Evolutionary conservation across 2,113 vertebrate genomes (phyloP).

Genomic region (Cryptoleucopteryx plumbea): DNA sequence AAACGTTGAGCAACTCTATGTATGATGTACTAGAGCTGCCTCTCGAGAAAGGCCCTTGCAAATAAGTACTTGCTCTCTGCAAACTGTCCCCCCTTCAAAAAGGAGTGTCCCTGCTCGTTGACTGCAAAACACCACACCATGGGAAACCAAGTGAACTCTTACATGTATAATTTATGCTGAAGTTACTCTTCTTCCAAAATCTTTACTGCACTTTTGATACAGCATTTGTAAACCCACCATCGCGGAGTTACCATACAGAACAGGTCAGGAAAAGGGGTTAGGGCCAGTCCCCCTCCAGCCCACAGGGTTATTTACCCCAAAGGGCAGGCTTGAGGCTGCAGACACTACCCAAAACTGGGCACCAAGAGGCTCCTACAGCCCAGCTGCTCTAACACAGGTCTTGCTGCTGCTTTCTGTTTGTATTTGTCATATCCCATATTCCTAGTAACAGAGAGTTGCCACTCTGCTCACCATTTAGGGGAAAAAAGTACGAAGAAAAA

Average conservation of each 20-base stretch:
- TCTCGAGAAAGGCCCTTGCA: background rate
- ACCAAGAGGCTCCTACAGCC: background rate
- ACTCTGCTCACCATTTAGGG: background rate
- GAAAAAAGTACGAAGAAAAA: background rate
- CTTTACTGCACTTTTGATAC: background rate
- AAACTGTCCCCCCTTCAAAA: background rate
- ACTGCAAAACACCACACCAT: background rate
- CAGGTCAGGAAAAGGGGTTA: background rate
- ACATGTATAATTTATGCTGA: background rate
- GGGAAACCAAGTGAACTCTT: background rate
- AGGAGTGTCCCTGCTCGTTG: rapidly evolving
- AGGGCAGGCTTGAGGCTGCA: background rate
- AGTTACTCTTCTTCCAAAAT: background rate
- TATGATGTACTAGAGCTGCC: background rate
- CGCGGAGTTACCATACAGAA: rapidly evolving
- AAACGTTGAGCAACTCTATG: background rate
- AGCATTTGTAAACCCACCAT: background rate
- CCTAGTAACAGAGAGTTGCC: background rate
- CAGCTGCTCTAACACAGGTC: background rate
- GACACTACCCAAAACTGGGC: background rate
- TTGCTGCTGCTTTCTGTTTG: background rate
- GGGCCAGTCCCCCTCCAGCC: background rate
- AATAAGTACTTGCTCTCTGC: background rate
- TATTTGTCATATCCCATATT: background rate
- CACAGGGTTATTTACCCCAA: background rate